Conservation (phyloP, 2,797 vertebrate genomes). For the Chaetodon trifasciatus region DNA sequence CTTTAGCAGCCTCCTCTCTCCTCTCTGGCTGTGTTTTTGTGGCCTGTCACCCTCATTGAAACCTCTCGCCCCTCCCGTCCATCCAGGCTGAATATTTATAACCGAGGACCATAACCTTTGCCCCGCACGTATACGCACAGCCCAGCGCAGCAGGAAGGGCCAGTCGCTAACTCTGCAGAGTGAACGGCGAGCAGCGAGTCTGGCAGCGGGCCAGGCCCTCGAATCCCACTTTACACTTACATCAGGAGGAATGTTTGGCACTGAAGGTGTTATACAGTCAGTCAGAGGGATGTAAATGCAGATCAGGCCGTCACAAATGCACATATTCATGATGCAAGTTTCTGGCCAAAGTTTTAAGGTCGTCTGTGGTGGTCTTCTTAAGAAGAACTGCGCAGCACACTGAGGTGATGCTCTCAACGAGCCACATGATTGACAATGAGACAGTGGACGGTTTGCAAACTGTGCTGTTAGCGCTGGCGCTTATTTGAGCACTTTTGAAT, state of each 20-base stretch:
- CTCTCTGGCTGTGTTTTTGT: conserved; percentile 6
- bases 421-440: not conserved
- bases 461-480: not conserved
- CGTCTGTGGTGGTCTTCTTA: not conserved
- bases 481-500: too few species aligned
- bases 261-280: not conserved
- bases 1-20: not conserved
- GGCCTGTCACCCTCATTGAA: conserved; percentile 11
- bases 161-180: conserved; percentile 32
- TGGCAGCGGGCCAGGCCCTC: conserved; percentile 37
- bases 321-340: not conserved
- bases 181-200: not conserved
- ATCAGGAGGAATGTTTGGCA: conserved; percentile 47
- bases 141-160: conserved; percentile 13
- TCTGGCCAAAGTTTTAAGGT: not conserved
- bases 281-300: not conserved
- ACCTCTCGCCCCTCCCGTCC: conserved; percentile 1
- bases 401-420: not conserved
- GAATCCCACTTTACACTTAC: conserved; percentile 37
- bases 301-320: not conserved
- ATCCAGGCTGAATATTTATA: conserved; percentile 33
- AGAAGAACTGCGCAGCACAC: not conserved
- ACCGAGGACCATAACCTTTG: not conserved
- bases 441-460: not conserved
- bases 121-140: not conserved